Evolutionary conservation across 2,888 invertebrate genomes (phyloP), one percentile per base, ranked within the genome.

Genomic region (Dolichomitus sp.): DNA sequence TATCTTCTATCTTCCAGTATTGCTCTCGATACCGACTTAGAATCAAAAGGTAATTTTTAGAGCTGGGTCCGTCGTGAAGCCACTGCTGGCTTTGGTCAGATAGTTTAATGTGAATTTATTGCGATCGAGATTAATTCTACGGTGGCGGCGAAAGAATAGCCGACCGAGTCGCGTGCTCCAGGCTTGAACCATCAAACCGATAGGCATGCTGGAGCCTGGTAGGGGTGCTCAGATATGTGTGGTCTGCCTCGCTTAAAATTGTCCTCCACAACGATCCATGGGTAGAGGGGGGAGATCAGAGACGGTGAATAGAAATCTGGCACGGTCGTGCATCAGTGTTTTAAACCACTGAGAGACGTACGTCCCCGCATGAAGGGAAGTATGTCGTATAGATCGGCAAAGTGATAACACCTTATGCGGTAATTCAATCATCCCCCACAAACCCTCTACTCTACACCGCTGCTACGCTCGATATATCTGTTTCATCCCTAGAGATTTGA

Each of bases 51-150:
- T 54, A 54, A 27, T 54, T 54, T 54, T 27, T 4, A 54, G 27
- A 54, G 12, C 27, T 45, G 12, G 40, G 23, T 11, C 40, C 7
- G 30, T n/a, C 27, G 61, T 27, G 45, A 19, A 14, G 65, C 42
- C 50, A 88, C 87, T 89, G 89, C 87, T 86, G 85, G 87, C 61
- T 77, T 85, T 84, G 88, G 85, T 89, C 89, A 91, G 92, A 93
- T 93, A 93, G 92, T 92, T 93, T 93, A 93, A 93, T 93, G 92
- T 93, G 92, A 92, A 93, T 93, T 92, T 93, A 93, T 92, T 92
- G 91, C 90, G 88, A 93, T 93, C 92, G 90, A 89, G 93, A 93
- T 93, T 89, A 86, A 83, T 88, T 50, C 17, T 14, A 40, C 66
- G 65, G 66, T 82, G 86, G 78, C 83, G 75, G 75, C 85, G 87